phyloP scores from a whole-genome alignment of 2,888 invertebrate species.

The Eupithecia insigniata region DNA sequence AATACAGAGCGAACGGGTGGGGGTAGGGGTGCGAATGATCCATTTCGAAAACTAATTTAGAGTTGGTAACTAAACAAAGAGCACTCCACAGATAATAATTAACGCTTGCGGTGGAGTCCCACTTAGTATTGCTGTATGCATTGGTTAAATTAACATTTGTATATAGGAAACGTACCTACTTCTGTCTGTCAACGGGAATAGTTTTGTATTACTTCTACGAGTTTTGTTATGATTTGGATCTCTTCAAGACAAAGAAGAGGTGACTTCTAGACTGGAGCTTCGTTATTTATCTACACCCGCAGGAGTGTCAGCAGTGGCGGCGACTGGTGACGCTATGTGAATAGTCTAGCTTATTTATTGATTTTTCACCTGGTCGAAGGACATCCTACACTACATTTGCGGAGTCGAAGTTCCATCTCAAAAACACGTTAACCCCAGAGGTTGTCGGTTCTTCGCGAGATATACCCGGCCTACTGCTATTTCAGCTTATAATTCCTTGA shows the following conservation, averaged over 20 bases:
- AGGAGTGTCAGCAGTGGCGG: not conserved
- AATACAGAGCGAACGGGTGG: slow-evolving; percentile 56
- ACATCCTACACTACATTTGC: too few relatives aligned
- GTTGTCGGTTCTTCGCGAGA: too few relatives aligned
- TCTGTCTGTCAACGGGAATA: slow-evolving; percentile 29
- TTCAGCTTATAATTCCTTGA: too few relatives aligned
- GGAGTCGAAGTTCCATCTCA: too few relatives aligned
- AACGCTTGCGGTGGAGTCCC: slow-evolving; percentile 83
- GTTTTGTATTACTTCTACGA: not conserved
- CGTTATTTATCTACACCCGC: not conserved
- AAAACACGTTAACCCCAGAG: too few relatives aligned
- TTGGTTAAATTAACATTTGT: slow-evolving; percentile 66
- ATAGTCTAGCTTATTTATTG: too few relatives aligned
- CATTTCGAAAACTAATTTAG: slow-evolving; percentile 85
- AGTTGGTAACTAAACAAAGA: slow-evolving; percentile 85
- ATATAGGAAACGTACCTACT: not conserved
- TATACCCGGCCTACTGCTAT: too few relatives aligned
- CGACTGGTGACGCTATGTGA: too few relatives aligned
- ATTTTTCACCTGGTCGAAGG: too few relatives aligned
- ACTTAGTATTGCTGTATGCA: slow-evolving; percentile 79
- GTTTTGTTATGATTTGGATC: not conserved
- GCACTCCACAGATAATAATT: slow-evolving; percentile 84
- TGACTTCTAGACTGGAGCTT: not conserved
- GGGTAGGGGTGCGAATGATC: slow-evolving; percentile 81
- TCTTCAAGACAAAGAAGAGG: not conserved